Evolutionary conservation across 2,113 vertebrate genomes (phyloP).

Genomic region (Elanus axillaris): DNA sequence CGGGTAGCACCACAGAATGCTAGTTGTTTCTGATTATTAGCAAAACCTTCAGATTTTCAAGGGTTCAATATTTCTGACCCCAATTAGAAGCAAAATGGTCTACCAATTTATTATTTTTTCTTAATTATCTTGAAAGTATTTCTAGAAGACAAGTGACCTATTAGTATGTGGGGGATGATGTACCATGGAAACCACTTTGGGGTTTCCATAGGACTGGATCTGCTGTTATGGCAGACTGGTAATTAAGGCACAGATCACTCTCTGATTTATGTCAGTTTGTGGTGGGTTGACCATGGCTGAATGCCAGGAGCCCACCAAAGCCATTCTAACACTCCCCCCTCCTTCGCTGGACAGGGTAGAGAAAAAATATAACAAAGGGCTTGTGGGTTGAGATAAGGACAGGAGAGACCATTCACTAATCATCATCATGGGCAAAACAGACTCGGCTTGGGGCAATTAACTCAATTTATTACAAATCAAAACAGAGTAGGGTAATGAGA

Average conservation of each 20-base stretch:
- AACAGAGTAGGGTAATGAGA: no score
- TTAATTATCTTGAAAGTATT: not conserved
- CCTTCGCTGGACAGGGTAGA: no score
- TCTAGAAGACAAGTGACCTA: not conserved
- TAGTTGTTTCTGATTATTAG: not conserved
- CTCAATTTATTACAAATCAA: no score
- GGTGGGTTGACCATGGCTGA: no score
- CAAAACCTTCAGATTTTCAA: not conserved
- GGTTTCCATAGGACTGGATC: not conserved
- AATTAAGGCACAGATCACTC: not conserved
- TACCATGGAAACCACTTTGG: not conserved
- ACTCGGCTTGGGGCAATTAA: no score
- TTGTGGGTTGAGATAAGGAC: no score
- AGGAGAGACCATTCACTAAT: no score
- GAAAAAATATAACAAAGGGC: no score
- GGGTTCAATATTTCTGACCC: not conserved
- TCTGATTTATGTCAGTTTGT: not conserved
- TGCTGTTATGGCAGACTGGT: not conserved
- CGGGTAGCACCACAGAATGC: not conserved
- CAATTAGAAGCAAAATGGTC: not conserved
- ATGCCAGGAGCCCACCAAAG: no score
- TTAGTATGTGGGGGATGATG: not conserved
- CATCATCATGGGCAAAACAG: no score
- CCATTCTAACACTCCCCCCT: no score
- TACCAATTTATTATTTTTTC: not conserved